Evolutionary conservation across 2,113 vertebrate genomes (phyloP), one percentile per base, ranked within the genome.

Genomic region (Opisthocomus hoazin): DNA sequence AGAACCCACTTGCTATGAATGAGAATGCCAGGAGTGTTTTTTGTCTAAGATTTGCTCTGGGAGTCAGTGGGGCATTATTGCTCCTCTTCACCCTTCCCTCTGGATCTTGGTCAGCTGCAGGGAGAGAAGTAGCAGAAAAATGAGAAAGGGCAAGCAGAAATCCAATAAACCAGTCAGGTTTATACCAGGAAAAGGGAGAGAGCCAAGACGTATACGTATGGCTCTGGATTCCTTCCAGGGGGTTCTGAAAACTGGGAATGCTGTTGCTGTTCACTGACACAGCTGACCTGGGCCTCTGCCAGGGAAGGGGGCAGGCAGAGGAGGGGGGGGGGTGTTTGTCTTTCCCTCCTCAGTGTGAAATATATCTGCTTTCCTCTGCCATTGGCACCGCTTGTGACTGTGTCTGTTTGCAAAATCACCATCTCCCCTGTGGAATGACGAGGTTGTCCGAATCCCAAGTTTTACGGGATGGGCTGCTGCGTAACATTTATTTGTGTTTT

Each of bases 331-430:
- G 74, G 92, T 97, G 94, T 97, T 97, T 97, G 87, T 71, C 87
- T 97, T 97, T 97, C 68, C 75, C 84, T 97, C 94, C 89, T 89
- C 63, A 39, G 51, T 48, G 84, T 95, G 94, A 98, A 97, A 95
- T 94, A 86, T 1, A 29, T 94, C 90, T 97, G 93, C 74, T 93
- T 87, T 96, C 82, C 82, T 68, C 63, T 81, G 83, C 69, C 43
- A 73, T 71, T 78, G 70, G 74, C 84, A 45, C 73, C 76, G 63
- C 89, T 54, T 90, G 69, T 69, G 50, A 76, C 61, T 0, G 3
- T 11, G 51, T 56, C 94, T 70, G 45, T 93, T 74, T 96, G 75
- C 86, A 95, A 91, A 95, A 93, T 63, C n/a, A 87, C 84, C 69
- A 9, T 54, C 58, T 96, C 84, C 78, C 64, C 74, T 37, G 54